A percentile compares a stretch with the other conserved stretches of the same genome.
Conservation (phyloP, 35 echinoderm and acorn worm species). For the Lytechinus variegatus region DNA sequence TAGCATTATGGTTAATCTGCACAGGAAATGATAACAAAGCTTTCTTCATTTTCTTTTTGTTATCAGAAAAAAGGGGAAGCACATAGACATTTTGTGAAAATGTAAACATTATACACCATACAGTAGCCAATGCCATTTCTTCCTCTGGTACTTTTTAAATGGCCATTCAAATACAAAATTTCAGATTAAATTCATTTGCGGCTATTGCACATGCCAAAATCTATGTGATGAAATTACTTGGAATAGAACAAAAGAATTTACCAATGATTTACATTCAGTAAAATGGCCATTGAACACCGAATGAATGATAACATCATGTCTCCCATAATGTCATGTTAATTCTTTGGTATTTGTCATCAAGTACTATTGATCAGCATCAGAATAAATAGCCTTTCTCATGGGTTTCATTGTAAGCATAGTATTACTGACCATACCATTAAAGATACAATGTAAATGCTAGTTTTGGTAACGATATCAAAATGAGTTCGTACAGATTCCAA, state of each 20-base stretch:
- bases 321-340: background rate
- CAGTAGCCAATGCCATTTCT: background rate
- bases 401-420: no score
- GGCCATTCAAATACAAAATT: background rate
- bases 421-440: no score
- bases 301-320: background rate
- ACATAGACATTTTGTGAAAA: background rate
- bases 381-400: no score
- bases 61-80: background rate
- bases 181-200: background rate
- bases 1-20: background rate
- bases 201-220: background rate
- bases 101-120: background rate
- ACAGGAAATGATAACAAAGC: background rate
- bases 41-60: background rate
- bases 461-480: no score
- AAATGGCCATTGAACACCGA: background rate
- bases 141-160: background rate
- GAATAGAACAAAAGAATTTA: background rate
- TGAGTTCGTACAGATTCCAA: no score
- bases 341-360: background rate
- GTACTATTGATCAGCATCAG: background rate
- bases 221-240: background rate
- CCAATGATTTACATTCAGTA: no score
- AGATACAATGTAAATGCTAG: no score